Conservation (phyloP, 53 echinoderm and acorn worm genomes). For the Patiria pectinifera region DNA sequence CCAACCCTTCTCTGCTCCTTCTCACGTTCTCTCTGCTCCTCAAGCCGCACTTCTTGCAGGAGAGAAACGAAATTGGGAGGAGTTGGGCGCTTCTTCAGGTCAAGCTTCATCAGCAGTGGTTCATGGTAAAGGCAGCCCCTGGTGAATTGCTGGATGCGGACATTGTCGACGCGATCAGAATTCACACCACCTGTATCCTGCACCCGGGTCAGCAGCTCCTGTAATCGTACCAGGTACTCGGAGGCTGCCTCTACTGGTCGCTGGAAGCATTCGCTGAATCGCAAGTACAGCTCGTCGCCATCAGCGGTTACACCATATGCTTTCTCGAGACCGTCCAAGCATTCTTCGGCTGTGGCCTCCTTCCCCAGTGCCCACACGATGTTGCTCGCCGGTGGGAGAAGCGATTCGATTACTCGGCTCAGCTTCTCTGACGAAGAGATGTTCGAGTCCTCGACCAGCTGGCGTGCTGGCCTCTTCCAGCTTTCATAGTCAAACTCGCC, state of each 20-base stretch:
- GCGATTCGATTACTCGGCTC: neutral
- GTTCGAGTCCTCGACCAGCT: too few relatives aligned
- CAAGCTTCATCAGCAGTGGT: constrained; percentile 14
- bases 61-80: constrained; percentile 26
- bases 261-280: too few relatives aligned
- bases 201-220: neutral
- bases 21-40: constrained; percentile 12
- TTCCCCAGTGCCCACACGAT: neutral
- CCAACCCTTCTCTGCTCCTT: neutral
- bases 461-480: too few relatives aligned
- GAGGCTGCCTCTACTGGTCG: neutral
- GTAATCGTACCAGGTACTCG: neutral
- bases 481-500: too few relatives aligned
- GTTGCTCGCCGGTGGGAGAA: neutral
- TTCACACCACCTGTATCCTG: too few relatives aligned
- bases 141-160: constrained; percentile 12
- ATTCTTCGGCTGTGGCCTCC: too few relatives aligned
- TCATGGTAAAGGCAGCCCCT: constrained; percentile 48
- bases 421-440: too few relatives aligned
- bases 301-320: too few relatives aligned
- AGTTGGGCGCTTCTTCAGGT: neutral
- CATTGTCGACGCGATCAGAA: neutral
- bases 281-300: too few relatives aligned
- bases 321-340: too few relatives aligned
- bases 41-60: constrained; percentile 7